phyloP scores from a whole-genome alignment of 1,140 invertebrate genomes.

The Cydia splendana region DNA sequence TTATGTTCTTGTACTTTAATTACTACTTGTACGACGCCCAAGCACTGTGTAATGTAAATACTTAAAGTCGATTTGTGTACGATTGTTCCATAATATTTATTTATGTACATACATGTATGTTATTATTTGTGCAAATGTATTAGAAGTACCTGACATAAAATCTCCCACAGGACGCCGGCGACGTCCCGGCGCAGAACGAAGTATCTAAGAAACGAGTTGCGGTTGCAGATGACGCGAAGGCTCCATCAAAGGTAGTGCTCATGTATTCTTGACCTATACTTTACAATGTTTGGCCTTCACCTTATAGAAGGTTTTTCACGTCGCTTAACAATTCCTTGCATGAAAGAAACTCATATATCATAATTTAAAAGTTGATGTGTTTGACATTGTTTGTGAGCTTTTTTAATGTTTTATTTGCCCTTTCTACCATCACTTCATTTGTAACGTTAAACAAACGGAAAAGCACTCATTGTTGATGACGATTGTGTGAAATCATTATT shows the following conservation, averaged over 20 bases:
- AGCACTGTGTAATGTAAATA: too few species aligned
- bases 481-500: neutral
- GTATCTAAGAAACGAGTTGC: constrained; percentile 64
- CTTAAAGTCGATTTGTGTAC: too few species aligned
- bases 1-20: too few species aligned
- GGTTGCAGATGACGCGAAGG: constrained; percentile 57
- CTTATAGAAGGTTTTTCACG: neutral
- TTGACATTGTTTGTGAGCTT: constrained; percentile 56
- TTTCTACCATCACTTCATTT: constrained; percentile 38
- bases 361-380: constrained; percentile 23
- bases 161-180: constrained; percentile 61
- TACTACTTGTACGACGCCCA: too few species aligned
- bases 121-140: constrained; percentile 3
- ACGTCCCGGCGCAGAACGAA: constrained; percentile 62
- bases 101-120: neutral
- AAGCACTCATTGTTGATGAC: neutral
- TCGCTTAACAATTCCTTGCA: constrained; percentile 20
- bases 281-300: neutral
- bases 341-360: constrained; percentile 3
- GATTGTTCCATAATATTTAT: too few species aligned
- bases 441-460: constrained; percentile 2
- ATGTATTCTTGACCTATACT: neutral
- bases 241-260: constrained; percentile 56
- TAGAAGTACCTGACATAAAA: neutral
- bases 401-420: constrained; percentile 56